A percentile compares a stretch with the other conserved stretches of the same genome.
phyloP scores from a whole-genome alignment of 2,113 vertebrate species.

The Poeciliopsis occidentalis region DNA sequence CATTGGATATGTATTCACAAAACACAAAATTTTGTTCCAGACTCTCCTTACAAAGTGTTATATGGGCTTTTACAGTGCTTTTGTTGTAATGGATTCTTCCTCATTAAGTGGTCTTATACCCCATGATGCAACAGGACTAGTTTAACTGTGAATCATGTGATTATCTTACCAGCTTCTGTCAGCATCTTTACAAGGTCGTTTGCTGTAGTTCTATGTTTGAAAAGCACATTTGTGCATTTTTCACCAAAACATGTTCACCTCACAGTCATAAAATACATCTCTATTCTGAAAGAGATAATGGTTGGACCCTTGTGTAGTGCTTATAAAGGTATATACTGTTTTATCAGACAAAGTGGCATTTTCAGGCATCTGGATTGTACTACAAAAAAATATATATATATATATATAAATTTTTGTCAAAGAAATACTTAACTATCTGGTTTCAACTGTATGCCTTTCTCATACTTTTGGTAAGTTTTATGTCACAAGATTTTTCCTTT shows the following conservation, averaged over 20 bases:
- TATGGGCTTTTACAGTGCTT: not conserved
- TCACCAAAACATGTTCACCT: not conserved
- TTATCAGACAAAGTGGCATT: too few relatives aligned
- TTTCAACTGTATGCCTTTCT: not conserved
- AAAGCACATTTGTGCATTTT: not conserved
- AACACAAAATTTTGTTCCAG: not conserved
- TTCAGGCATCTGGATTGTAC: too few relatives aligned
- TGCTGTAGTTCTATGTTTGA: not conserved
- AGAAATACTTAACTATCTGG: too few relatives aligned
- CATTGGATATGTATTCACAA: not conserved
- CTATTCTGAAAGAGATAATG: too few relatives aligned
- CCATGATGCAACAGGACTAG: not conserved
- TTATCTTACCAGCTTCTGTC: not conserved
- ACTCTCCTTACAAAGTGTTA: not conserved
- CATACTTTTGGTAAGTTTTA: not conserved
- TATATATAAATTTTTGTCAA: too few relatives aligned
- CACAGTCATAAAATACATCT: too few relatives aligned
- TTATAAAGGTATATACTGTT: too few relatives aligned
- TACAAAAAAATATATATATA: too few relatives aligned
- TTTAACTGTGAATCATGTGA: not conserved
- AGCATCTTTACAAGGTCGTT: not conserved
- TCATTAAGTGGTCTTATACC: not conserved
- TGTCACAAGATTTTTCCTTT: not conserved
- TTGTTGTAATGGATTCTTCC: not conserved
- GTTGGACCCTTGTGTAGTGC: too few relatives aligned